Evolutionary conservation across 2,113 vertebrate species (phyloP).

Genomic region (Sigmodon hispidus): DNA sequence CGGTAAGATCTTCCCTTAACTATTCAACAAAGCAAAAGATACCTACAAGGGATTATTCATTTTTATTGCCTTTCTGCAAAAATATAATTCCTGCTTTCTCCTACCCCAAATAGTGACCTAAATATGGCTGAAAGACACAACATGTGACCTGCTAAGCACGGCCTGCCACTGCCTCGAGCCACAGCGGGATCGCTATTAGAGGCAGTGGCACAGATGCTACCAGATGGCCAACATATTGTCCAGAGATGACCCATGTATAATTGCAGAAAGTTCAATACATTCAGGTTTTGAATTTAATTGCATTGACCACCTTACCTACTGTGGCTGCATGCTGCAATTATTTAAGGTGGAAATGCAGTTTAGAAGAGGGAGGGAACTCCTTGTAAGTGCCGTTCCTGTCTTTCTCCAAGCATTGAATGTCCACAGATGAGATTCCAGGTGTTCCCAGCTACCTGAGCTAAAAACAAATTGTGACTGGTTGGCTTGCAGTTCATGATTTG

Average conservation of each 20-base stretch:
- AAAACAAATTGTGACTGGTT: background rate
- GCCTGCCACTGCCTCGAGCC: slow-evolving; percentile 90
- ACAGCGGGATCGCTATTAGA: slow-evolving; percentile 93
- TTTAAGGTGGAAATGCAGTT: slow-evolving; percentile 90
- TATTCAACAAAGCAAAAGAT: slow-evolving; percentile 77
- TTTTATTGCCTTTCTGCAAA: slow-evolving; percentile 90
- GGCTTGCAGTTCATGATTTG: background rate
- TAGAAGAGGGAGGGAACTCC: slow-evolving; percentile 18
- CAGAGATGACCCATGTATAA: slow-evolving; percentile 96
- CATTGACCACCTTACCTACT: slow-evolving; percentile 91
- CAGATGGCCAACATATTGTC: slow-evolving; percentile 99
- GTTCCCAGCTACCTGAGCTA: slow-evolving; percentile 28
- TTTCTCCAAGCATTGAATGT: slow-evolving; percentile 31
- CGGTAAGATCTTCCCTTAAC: slow-evolving; percentile 77
- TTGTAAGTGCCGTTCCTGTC: slow-evolving; percentile 1
- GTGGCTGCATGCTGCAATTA: slow-evolving; percentile 85
- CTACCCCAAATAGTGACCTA: slow-evolving; percentile 92
- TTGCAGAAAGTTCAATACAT: slow-evolving; percentile 95
- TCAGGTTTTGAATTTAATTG: slow-evolving; percentile 94
- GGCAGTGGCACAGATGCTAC: slow-evolving; percentile 95
- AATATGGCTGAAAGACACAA: slow-evolving; percentile 99
- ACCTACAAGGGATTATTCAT: slow-evolving; percentile 84
- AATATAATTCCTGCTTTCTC: slow-evolving; percentile 87
- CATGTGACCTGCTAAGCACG: slow-evolving; percentile 96
- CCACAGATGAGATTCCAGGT: slow-evolving; percentile 55